Conservation (phyloP, 35 echinoderm and acorn worm genomes). For the Acanthaster planci region DNA sequence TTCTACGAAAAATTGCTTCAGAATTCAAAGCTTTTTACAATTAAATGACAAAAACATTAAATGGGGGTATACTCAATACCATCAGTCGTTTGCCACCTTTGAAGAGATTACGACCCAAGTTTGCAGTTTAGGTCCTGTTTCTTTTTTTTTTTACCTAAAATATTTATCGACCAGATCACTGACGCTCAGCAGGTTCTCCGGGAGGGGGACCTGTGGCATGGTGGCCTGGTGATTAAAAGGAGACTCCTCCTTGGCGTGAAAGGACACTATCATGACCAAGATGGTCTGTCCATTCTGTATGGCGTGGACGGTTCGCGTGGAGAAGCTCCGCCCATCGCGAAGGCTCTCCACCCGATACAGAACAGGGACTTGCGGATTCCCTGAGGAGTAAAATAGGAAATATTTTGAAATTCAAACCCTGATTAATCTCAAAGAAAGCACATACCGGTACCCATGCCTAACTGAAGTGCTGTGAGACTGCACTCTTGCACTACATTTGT, state of each 20-base stretch:
- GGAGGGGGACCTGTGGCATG: slow-evolving; percentile 84
- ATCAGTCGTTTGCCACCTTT: no score
- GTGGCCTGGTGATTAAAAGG: slow-evolving; percentile 70
- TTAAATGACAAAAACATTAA: no score
- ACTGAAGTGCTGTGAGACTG: no score
- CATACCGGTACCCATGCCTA: no score
- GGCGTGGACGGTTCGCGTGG: slow-evolving; percentile 78
- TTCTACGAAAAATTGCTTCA: no score
- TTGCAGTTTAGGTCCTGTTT: no score
- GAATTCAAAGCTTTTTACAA: no score
- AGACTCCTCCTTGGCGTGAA: slow-evolving; percentile 72
- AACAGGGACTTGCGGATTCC: slow-evolving; percentile 61
- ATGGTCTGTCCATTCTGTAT: slow-evolving; percentile 70
- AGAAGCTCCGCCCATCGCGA: slow-evolving; percentile 80
- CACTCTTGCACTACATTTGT: no score
- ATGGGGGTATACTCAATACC: no score
- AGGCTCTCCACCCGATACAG: slow-evolving; percentile 78
- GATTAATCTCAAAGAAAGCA: no score
- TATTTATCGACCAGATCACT: slow-evolving; percentile 55
- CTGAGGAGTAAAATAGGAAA: slow-evolving; percentile 43
- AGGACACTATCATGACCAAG: slow-evolving; percentile 85
- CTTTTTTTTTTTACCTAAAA: slow-evolving; percentile 83
- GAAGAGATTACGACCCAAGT: no score
- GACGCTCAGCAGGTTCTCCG: slow-evolving; percentile 60
- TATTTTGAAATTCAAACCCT: no score